Evolutionary conservation across 2,797 vertebrate species (phyloP), one percentile per base, ranked within the genome.

Genomic region (Ctenopoma kingsleyae): DNA sequence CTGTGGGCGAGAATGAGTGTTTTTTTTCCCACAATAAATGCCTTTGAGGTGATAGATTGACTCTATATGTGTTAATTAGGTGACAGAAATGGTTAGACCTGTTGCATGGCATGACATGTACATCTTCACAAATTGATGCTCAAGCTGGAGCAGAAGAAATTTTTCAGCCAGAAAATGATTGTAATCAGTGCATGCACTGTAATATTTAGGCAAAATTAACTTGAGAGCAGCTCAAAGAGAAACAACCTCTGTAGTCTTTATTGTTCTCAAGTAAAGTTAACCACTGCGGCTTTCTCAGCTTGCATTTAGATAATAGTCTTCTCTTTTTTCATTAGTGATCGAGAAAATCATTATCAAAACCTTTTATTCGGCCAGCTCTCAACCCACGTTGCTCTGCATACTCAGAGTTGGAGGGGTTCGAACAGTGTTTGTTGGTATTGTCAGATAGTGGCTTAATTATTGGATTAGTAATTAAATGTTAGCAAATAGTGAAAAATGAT

Each of bases 1-100:
- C 64, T 48, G 78, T 81, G 72, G 85, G 78, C 16, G 83, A 74
- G 32, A 58, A 47, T 20, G 13, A 50, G 48, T 32, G 7, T 70
- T 61, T 61, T 27, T 62, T 78, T 77, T 74, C 63, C 78, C 70
- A 72, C 60, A 76, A 22, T 36, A 55, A 67, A 60, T 19, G 10
- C 35, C 36, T 54, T 58, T 19, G 44, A 59, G 64, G 38, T 16
- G 25, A 35, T 9, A 60, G 15, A 13, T 56, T 19, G 25, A 62
- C 32, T 58, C 25, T 20, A 16, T 23, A 8, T 32, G n/a, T 35
- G 68, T 51, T 49, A 23, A 47, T 23, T 35, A 23, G 10, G 23
- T 20, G 38, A 50, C 20, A 46, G 8, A 36, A 23, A 36, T 23
- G 10, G 35, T 40, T 17, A 46, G 15, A 56, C 38, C 1, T 20